Evolutionary conservation across 2,888 invertebrate species (phyloP), one percentile per base, ranked within the genome.

Genomic region (Megaustenia siamemsis): DNA sequence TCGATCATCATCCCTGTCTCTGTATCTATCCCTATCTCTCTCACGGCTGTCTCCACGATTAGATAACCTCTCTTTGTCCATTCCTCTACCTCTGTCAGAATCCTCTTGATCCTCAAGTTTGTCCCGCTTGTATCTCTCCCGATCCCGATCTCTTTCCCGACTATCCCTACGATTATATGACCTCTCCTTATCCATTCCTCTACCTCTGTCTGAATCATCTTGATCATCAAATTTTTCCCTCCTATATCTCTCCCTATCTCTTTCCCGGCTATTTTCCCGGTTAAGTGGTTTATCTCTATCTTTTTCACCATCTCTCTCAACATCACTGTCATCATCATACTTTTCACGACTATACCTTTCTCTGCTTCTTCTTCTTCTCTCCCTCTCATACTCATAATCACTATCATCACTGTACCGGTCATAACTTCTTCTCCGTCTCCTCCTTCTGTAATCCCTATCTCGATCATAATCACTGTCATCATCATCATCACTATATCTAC

Each of bases 321-420:
- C 56, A 15, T 43, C 60, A 40, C 40, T 56, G 12, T 35, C 18
- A 40, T 71, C 73, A 56, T 82, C 73, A 35, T 68, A 45, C 35
- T 56, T 53, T 40, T 73, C 49, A 32, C 49, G 32, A 21, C 32
- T 73, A 49, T 73, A 45, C 73, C 73, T 28, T 18, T 73, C 73
- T 73, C 69, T 77, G 15, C 83, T 83, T 43, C 83, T 77, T 40
- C 69, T 66, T n/a, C 77, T 66, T 35, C 43, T 69, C 21, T 76
- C 76, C 66, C 77, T 43, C 5, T 49, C 75, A 75, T 60, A 63
- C 5, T 84, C 84, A 71, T 78, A 69, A 69, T 79, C 79, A 75
- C 84, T 84, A 49, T 84, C 84, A 80, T 82, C 75, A 76, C 76
- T 63, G 24, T 80, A 73, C 38, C 75, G 63, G 75, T 84, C 84